These are phyloP conservation scores for Hypothenemus hampei DNA, from an alignment of 1,140 invertebrate species.

Conservation along the genomic window DNA sequence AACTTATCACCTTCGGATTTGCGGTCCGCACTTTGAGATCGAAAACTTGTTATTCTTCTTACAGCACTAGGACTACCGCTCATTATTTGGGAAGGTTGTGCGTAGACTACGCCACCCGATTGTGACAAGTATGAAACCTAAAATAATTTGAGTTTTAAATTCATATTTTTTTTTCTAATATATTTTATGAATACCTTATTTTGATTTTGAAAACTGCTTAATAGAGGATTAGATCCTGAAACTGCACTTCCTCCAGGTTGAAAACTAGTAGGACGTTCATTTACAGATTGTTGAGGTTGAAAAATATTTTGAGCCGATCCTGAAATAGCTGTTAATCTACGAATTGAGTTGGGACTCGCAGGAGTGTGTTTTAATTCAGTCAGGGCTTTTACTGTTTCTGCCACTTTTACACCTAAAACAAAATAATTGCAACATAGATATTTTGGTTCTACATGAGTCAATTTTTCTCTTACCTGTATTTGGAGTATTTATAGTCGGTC, in stretches of 20 bases:
- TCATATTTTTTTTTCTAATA: too few species aligned
- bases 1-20: conserved; percentile 47
- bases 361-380: conserved; percentile 82
- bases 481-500: background rate
- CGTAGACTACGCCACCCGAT: conserved; percentile 48
- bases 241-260: conserved; percentile 3
- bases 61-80: conserved; percentile 48
- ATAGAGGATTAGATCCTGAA: conserved; percentile 35
- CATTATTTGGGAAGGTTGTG: conserved; percentile 49
- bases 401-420: conserved; percentile 58
- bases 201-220: conserved; percentile 51
- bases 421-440: too few species aligned
- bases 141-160: background rate
- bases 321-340: conserved; percentile 52
- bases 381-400: conserved; percentile 78
- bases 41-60: conserved; percentile 44
- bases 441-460: background rate
- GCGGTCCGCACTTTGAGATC: conserved; percentile 55
- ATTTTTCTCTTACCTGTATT: conserved; percentile 14
- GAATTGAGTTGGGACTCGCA: conserved; percentile 71
- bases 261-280: conserved; percentile 37
- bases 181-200: conserved; percentile 45
- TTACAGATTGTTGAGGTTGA: conserved; percentile 29
- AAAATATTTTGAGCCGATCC: conserved; percentile 39
- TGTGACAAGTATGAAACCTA: conserved; percentile 42